phyloP scores from a whole-genome alignment of 2,888 invertebrate species.

The Galeruca laticollis region DNA sequence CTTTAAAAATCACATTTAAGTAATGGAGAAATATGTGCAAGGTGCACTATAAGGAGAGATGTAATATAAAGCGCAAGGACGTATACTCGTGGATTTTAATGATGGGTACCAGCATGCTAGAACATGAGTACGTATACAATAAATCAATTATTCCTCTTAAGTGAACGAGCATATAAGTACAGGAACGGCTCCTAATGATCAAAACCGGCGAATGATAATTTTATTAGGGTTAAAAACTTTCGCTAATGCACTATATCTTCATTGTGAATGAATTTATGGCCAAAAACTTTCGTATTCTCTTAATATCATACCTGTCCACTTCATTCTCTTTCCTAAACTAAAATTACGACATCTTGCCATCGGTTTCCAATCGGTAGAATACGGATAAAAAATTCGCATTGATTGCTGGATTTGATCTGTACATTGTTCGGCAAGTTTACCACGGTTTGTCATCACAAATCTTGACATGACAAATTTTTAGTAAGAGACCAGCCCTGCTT shows the following conservation, averaged over 20 bases:
- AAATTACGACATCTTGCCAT: too few species aligned
- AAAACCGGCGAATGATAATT: background rate
- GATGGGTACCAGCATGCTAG: constrained; percentile 54
- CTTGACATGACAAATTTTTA: too few species aligned
- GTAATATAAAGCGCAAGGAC: constrained; percentile 35
- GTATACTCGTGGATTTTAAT: constrained; percentile 48
- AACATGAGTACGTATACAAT: constrained; percentile 50
- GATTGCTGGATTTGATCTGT: too few species aligned
- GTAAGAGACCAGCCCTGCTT: constrained; percentile 2
- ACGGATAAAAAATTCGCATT: too few species aligned
- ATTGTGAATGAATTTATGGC: too few species aligned
- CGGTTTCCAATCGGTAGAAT: too few species aligned
- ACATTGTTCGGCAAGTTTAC: too few species aligned
- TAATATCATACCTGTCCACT: too few species aligned
- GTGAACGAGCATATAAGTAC: constrained; percentile 45
- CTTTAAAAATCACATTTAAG: constrained; percentile 30
- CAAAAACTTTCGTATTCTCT: too few species aligned
- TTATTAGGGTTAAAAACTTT: background rate
- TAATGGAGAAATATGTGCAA: constrained; percentile 39
- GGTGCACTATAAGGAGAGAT: constrained; percentile 34
- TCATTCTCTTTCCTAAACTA: too few species aligned
- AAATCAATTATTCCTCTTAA: constrained; percentile 53
- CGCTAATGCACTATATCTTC: background rate
- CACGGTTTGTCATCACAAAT: too few species aligned
- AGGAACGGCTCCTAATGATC: constrained; percentile 8